Base-by-base conservation (phyloP, 37 sponge, comb jelly and placozoan genomes). In the Bolinopsis microptera region DNA sequence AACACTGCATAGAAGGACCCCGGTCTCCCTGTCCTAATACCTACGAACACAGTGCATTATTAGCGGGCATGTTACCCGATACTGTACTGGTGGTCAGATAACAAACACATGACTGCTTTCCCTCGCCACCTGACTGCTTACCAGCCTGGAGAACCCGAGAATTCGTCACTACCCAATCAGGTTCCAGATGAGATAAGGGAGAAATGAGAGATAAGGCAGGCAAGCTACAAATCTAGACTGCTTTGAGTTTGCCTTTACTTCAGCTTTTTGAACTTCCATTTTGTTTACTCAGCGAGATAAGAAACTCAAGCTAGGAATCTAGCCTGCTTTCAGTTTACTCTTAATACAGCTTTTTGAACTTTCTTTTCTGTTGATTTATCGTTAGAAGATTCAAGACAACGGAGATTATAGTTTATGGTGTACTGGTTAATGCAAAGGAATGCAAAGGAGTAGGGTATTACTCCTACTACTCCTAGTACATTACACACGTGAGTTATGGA, bases 361-460 rank as follows among this genome's bases (percentile, higher is more conserved):
- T 32, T 77, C 32, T 27, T 31, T 77, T 77, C n/a, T 77, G 80
- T 77, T 77, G 27, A 48, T 48, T 48, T 48, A 48, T 48, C 61
- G 61, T 5, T 48, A 48, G 13, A 48, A 48, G 61, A 48, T 5
- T 48, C 13, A 48, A n/a, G n/a, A n/a, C n/a, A n/a, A 48, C 5
- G 9, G 61, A 48, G 5, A 48, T 48, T 48, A 48, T 48, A 48
- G 61, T 48, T 48, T 48, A 48, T 48, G 61, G 61, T 48, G 61
- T 18, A 48, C 13, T 13, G 61, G 61, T 48, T 18, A 48, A 48
- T 48, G n/a, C n/a, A n/a, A 48, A 13, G 13, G 61, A 13, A 48
- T 48, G 61, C 61, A 48, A 5, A 48, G 61, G 61, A 48, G 61
- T 48, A 48, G 13, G 13, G 5, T 48, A 13, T 18, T 48, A 48